A percentile compares a stretch with the other conserved stretches of the same genome.
phyloP scores from a whole-genome alignment of 2,888 invertebrate genomes.

The Lampropteryx suffumata region DNA sequence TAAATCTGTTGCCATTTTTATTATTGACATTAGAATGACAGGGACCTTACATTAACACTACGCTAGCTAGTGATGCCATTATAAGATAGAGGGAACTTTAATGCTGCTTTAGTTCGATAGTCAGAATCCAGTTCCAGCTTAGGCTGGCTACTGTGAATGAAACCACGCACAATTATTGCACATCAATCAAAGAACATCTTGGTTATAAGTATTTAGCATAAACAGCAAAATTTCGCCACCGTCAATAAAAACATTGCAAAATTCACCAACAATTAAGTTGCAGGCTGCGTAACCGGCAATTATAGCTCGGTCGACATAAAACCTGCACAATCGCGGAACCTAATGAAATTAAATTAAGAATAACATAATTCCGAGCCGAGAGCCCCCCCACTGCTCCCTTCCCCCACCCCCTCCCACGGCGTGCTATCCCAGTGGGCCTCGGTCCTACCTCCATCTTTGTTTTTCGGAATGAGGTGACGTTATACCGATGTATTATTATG shows the following conservation, averaged over 20 bases:
- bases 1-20: too few relatives aligned
- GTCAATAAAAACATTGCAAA: constrained; percentile 32
- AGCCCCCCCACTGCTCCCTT: constrained; percentile 1
- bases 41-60: too few relatives aligned
- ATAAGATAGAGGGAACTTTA: too few relatives aligned
- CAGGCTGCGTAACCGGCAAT: constrained; percentile 36
- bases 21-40: too few relatives aligned
- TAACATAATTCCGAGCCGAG: constrained; percentile 60
- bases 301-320: constrained; percentile 40
- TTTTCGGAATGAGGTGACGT: constrained; percentile 60
- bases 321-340: constrained; percentile 62
- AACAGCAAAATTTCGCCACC: too few relatives aligned
- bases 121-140: too few relatives aligned
- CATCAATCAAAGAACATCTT: too few relatives aligned
- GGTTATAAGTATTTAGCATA: too few relatives aligned
- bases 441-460: constrained; percentile 58
- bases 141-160: too few relatives aligned
- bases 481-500: constrained; percentile 45
- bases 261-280: constrained; percentile 44
- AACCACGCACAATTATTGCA: too few relatives aligned
- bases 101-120: too few relatives aligned
- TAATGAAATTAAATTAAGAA: constrained; percentile 79
- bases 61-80: too few relatives aligned
- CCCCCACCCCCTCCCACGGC: neutral
- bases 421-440: constrained; percentile 5